A percentile compares a stretch with the other conserved stretches of the same genome.
These are phyloP conservation scores for Halcyon smyrnensis DNA, from an alignment of 2,797 vertebrate genomes.

Conservation along the genomic window DNA sequence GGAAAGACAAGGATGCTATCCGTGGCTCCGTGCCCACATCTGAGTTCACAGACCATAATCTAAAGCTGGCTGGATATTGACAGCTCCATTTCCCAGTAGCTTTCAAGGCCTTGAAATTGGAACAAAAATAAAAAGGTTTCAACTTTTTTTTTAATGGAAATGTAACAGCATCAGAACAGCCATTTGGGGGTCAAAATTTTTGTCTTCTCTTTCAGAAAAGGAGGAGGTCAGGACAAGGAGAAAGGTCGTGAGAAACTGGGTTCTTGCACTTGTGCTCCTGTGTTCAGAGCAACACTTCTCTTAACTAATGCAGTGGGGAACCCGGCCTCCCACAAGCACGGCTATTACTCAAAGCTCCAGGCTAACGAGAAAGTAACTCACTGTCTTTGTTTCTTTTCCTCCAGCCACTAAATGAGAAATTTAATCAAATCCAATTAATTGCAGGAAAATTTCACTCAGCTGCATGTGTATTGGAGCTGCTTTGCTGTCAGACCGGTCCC, in stretches of 20 bases:
- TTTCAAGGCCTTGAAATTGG: not conserved
- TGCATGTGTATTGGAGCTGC: not conserved
- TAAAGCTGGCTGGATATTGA: not conserved
- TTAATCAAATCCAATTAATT: conserved; percentile 46
- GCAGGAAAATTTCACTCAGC: conserved; percentile 11
- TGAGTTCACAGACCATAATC: not conserved
- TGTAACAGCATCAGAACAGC: rapidly evolving
- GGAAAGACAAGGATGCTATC: not conserved
- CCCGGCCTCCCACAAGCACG: not conserved
- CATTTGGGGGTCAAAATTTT: not conserved
- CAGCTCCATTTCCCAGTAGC: not conserved
- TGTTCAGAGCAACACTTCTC: not conserved
- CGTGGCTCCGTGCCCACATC: rapidly evolving
- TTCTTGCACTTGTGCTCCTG: not conserved
- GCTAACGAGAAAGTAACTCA: not conserved
- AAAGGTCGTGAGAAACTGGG: not conserved
- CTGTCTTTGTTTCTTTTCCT: conserved; percentile 10
- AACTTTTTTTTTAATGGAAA: not conserved
- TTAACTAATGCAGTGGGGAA: not conserved
- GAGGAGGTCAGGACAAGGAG: not conserved
- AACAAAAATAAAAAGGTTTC: not conserved
- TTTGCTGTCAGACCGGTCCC: not conserved
- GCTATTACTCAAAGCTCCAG: not conserved
- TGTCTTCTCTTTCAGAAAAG: not conserved
- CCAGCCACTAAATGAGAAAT: conserved; percentile 24